phyloP scores from a whole-genome alignment of 2,113 vertebrate species.

The Platanista minor region DNA sequence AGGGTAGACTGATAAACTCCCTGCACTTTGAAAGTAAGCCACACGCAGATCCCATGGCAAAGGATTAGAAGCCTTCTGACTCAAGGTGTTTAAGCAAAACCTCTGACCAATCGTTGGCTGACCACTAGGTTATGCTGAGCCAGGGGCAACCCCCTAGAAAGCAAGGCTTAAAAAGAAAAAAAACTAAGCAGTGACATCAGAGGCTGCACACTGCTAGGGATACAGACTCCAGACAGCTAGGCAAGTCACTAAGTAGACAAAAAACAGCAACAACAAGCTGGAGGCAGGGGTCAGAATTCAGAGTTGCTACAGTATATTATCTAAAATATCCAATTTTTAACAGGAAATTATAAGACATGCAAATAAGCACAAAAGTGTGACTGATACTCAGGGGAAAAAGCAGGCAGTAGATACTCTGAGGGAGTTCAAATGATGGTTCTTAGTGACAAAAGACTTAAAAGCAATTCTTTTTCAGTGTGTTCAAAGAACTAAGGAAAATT shows the following conservation, averaged over 20 bases:
- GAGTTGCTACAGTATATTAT: not conserved
- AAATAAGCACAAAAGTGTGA: not conserved
- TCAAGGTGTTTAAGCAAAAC: not conserved
- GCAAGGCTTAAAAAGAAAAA: not conserved
- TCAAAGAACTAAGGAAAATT: not conserved
- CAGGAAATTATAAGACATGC: not conserved
- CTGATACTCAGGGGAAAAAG: not conserved
- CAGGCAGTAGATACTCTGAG: not conserved
- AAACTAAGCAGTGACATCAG: not conserved
- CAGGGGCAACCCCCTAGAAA: not conserved
- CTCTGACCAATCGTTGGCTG: not conserved
- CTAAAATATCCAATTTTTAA: not conserved
- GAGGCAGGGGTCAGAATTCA: not conserved
- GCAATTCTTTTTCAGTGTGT: not conserved
- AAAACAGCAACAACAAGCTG: not conserved
- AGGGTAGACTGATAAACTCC: not conserved
- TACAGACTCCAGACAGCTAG: not conserved
- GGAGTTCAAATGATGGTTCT: not conserved
- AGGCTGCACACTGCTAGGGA: not conserved
- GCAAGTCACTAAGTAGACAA: not conserved
- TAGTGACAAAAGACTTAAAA: not conserved
- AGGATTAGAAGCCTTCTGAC: not conserved
- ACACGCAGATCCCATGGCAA: not conserved
- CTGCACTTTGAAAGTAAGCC: not conserved
- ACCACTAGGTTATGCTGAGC: not conserved